Evolutionary conservation across 2,888 invertebrate species (phyloP).

Genomic region (Cyrtodaria siliqua): DNA sequence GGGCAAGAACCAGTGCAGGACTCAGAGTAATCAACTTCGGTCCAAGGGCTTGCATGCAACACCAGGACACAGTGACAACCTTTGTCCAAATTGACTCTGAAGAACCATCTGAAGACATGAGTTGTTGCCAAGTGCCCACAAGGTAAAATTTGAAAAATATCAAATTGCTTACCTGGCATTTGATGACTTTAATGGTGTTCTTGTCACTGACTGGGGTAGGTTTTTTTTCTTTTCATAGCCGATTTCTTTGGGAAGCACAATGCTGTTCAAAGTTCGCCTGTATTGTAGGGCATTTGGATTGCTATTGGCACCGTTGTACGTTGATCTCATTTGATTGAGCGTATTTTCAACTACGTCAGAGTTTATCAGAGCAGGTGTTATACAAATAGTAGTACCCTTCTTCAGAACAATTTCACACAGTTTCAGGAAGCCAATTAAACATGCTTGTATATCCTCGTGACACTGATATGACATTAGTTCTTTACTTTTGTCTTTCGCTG

Average conservation of each 20-base stretch:
- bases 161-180: conserved; percentile 7
- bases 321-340: conserved; percentile 54
- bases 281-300: conserved; percentile 59
- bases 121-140: conserved; percentile 7
- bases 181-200: conserved; percentile 21
- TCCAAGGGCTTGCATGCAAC: conserved; percentile 14
- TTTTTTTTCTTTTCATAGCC: conserved; percentile 7
- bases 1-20: conserved; percentile 13
- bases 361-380: conserved; percentile 54
- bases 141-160: background rate
- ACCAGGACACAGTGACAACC: conserved; percentile 9
- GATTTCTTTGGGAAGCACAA: conserved; percentile 21
- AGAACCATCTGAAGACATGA: conserved; percentile 10
- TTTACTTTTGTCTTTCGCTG: background rate
- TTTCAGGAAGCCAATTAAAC: conserved; percentile 45
- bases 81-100: background rate
- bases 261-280: conserved; percentile 33
- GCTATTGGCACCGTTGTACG: conserved; percentile 60
- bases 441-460: conserved; percentile 52
- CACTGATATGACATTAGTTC: conserved; percentile 50
- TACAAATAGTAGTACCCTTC: background rate
- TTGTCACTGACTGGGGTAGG: conserved; percentile 7
- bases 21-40: conserved; percentile 21
- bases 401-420: conserved; percentile 32
- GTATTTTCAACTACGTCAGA: conserved; percentile 62